These are phyloP conservation scores for Anthonomus grandis DNA, from an alignment of 1,140 invertebrate genomes.

Conservation along the genomic window DNA sequence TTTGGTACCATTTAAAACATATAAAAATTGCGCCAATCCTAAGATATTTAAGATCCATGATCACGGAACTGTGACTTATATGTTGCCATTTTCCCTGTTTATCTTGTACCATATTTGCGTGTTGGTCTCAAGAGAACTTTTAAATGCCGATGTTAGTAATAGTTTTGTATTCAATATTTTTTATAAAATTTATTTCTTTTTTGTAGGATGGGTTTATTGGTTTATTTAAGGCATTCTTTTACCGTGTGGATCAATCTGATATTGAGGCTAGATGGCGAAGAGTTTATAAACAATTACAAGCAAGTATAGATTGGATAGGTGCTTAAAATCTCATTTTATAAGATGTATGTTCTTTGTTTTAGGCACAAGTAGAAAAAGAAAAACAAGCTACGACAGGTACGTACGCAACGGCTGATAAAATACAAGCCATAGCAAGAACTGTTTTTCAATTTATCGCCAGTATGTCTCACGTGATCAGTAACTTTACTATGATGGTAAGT, in stretches of 20 bases:
- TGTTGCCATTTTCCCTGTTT: background rate
- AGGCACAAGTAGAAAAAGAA: no score
- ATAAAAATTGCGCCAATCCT: constrained; percentile 12
- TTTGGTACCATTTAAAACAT: constrained; percentile 6
- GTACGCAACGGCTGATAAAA: constrained; percentile 12
- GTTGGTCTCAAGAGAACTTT: constrained; percentile 9
- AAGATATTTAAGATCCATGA: constrained; percentile 9
- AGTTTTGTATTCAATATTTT: no score
- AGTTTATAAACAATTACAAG: no score
- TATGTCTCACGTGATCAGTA: constrained; percentile 12
- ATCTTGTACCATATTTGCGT: constrained; percentile 7
- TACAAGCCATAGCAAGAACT: background rate
- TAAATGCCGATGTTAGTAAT: constrained; percentile 6
- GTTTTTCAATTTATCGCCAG: constrained; percentile 5
- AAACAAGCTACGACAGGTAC: no score
- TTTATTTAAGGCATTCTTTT: background rate
- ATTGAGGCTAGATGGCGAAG: no score
- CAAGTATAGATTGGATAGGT: no score
- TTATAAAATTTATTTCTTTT: background rate
- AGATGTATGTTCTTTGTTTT: no score
- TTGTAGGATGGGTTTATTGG: constrained; percentile 6
- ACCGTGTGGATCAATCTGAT: no score
- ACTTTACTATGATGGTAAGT: constrained; percentile 24
- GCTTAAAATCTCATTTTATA: no score
- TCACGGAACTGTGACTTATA: background rate